Conservation (phyloP, 2,113 vertebrate genomes). For the Terrapene triunguis region DNA sequence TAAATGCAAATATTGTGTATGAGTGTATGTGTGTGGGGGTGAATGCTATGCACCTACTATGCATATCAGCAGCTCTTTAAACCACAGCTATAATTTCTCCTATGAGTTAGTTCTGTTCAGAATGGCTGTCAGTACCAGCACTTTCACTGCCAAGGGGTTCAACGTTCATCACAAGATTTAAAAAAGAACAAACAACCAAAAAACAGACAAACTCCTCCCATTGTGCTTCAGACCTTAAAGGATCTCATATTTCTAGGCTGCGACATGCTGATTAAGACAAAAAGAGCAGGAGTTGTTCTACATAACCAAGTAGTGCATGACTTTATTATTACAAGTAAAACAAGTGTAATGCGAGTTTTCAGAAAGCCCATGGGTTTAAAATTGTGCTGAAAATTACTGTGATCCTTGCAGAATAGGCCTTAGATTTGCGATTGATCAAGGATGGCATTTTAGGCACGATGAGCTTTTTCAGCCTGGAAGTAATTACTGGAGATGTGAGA, state of each 20-base stretch:
- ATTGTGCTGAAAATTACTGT: conserved; percentile 20
- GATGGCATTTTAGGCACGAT: conserved; percentile 42
- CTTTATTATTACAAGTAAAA: background rate
- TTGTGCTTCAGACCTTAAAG: conserved; percentile 32
- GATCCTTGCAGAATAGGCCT: conserved; percentile 45
- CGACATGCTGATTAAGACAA: background rate
- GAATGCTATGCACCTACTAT: background rate
- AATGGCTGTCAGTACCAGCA: conserved; percentile 25
- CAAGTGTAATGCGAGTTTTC: conserved; percentile 3
- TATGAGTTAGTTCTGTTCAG: background rate
- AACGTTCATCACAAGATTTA: conserved; percentile 37
- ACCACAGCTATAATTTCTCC: background rate
- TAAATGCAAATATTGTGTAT: background rate
- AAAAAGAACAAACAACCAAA: background rate
- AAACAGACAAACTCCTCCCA: background rate
- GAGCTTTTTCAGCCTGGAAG: conserved; percentile 34
- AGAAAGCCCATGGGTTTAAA: conserved; percentile 48
- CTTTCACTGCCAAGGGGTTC: conserved; percentile 38
- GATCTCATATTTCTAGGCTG: background rate
- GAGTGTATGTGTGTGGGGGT: background rate
- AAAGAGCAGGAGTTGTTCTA: conserved; percentile 35
- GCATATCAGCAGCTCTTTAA: background rate
- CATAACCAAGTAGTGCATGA: conserved; percentile 39
- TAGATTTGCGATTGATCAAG: conserved; percentile 54
- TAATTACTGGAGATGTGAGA: conserved; percentile 15